Percentiles rank a stretch among this genome's conserved stretches.
Evolutionary conservation across 2,797 vertebrate genomes (phyloP).

Genomic region (Pseudomugil tenellus): DNA sequence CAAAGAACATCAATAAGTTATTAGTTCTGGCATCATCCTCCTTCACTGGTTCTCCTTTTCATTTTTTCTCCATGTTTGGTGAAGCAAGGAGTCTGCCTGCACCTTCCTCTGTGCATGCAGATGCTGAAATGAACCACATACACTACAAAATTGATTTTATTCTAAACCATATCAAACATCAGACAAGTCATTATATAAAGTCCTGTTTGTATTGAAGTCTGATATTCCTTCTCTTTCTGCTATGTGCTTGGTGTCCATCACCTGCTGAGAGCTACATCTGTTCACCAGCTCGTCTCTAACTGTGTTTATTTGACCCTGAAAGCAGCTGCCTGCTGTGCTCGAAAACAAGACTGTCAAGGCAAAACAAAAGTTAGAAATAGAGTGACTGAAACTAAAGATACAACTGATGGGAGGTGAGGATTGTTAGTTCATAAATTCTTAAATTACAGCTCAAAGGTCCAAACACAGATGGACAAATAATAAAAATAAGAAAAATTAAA

Average conservation of each 20-base stretch:
- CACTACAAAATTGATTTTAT: neutral
- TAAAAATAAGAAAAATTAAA: too few relatives aligned
- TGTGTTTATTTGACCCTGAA: neutral
- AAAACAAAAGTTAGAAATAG: neutral
- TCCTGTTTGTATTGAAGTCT: neutral
- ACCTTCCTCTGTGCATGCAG: neutral
- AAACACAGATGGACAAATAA: neutral
- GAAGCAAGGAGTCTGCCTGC: neutral
- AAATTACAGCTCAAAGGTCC: too few relatives aligned
- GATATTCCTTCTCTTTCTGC: neutral
- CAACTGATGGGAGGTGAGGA: neutral
- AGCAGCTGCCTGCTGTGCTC: conserved; percentile 4
- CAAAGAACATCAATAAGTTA: neutral
- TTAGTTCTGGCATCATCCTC: too few relatives aligned
- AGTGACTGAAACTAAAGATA: neutral
- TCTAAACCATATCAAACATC: neutral
- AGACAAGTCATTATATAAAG: neutral
- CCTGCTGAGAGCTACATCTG: neutral
- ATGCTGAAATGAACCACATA: neutral
- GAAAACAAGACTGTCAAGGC: neutral
- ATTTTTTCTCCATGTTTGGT: too few relatives aligned
- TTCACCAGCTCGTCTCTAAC: neutral
- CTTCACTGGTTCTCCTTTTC: neutral
- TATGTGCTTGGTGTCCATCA: neutral
- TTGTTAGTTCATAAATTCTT: neutral